phyloP scores from a whole-genome alignment of 2,797 vertebrate species.

The Pterois miles region DNA sequence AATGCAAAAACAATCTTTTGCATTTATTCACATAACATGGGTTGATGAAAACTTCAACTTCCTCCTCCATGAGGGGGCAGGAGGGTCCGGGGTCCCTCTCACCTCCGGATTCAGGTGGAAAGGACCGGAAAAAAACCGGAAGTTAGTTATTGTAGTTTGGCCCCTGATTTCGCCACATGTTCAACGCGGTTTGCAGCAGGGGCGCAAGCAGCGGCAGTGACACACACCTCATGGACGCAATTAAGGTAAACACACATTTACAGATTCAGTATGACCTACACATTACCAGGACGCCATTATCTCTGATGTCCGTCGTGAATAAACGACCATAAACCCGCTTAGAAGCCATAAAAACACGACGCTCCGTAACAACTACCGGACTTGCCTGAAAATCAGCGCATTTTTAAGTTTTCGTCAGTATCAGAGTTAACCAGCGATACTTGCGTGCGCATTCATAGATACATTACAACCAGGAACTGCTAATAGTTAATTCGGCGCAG shows the following conservation, averaged over 20 bases:
- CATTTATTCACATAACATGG: conserved; percentile 3
- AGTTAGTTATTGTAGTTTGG: neutral
- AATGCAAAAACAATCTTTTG: conserved; percentile 3
- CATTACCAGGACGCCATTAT: neutral
- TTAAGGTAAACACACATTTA: neutral
- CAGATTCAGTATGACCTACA: neutral
- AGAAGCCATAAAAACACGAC: neutral
- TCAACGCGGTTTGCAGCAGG: neutral
- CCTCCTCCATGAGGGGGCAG: neutral
- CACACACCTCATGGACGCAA: neutral
- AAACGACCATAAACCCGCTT: neutral
- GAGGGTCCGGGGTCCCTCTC: neutral
- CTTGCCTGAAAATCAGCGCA: neutral
- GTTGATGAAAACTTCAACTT: neutral
- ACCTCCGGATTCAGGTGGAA: neutral
- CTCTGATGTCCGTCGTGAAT: neutral
- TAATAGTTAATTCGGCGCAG: neutral
- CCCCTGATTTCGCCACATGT: neutral
- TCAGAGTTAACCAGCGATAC: neutral
- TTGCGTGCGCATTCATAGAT: neutral
- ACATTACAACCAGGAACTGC: neutral
- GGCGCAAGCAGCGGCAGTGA: neutral
- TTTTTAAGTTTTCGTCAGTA: neutral
- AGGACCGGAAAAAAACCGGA: neutral
- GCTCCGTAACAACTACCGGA: neutral